These are phyloP conservation scores for Lamprologus speciosus DNA, from an alignment of 2,113 vertebrate species.

Conservation along the genomic window DNA sequence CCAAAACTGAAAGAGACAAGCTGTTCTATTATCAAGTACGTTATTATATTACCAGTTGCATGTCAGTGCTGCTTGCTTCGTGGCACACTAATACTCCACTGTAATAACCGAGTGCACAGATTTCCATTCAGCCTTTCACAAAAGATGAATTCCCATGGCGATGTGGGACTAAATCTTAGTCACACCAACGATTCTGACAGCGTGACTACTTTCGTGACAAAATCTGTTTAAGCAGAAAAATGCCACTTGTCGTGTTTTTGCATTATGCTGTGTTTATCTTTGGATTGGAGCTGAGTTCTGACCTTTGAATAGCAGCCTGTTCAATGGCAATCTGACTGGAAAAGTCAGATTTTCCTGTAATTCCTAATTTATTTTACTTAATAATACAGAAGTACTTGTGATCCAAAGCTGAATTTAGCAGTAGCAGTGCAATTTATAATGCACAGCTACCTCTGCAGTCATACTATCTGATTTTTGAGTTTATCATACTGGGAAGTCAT, in stretches of 20 bases:
- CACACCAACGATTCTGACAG: neutral
- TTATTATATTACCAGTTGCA: neutral
- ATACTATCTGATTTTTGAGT: neutral
- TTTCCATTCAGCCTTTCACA: neutral
- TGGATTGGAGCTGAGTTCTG: neutral
- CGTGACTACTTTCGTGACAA: neutral
- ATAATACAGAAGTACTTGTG: neutral
- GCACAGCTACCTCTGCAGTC: neutral
- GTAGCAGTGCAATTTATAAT: neutral
- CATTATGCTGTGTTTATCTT: neutral
- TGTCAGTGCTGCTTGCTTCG: neutral
- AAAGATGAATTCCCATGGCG: neutral
- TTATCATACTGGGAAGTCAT: neutral
- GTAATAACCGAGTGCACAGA: neutral
- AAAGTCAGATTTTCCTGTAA: neutral
- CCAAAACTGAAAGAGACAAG: neutral
- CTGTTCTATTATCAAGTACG: neutral
- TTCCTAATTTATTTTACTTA: neutral
- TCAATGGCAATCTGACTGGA: neutral
- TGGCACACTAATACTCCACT: neutral
- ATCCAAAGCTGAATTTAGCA: neutral
- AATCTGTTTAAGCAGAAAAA: neutral
- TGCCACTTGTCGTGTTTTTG: neutral
- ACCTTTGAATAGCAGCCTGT: neutral
- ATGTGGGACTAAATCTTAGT: neutral